Evolutionary conservation across 2,888 invertebrate species (phyloP), one percentile per base, ranked within the genome.

Genomic region (Sepioteuthis lessoniana): DNA sequence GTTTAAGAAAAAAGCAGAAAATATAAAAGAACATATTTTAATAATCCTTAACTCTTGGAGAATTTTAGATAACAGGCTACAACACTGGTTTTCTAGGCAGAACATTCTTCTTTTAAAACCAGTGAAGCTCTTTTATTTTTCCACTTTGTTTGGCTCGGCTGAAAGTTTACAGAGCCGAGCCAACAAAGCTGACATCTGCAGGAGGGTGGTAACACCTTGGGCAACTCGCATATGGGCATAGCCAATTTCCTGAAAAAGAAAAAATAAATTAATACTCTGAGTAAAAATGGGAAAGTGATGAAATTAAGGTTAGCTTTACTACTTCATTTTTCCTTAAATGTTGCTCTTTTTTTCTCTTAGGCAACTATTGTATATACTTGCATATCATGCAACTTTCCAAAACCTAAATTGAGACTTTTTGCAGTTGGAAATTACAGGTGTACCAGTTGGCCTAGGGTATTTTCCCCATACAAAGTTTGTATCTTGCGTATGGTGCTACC

Each of bases 161-260:
- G 96, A 96, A 94, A 95, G 96, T 95, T 96, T 96, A 97, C 99
- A 99, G 94, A 99, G 97, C 95, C 98, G 98, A 2, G 99, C 98
- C 95, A 99, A 97, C 95, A 99, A 98, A 90, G 98, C 99, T 10
- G 99, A 98, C 97, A 99, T 98, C 97, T 99, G 99, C 95, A 99
- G 97, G 95, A 99, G 97, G 16, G 99, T 98, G 95, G 98, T 98
- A 31, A 99, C 98, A 42, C 99, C 99, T 97, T 99, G 99, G 0
- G 98, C 98, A 94, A 99, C 98, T 96, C 98, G 98, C 98, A 99
- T 98, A 97, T 99, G 99, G 4, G 99, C 98, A 90, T 98, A 97
- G 28, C 99, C 99, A 96, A 99, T 98, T 98, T 99, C 99, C 98
- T 98, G 97, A 91, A 97, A 97, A 93, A 95, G 94, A 94, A 94